Evolutionary conservation across 2,888 invertebrate species (phyloP), one percentile per base, ranked within the genome.

Genomic region (Thysanoteuthis rhombus): DNA sequence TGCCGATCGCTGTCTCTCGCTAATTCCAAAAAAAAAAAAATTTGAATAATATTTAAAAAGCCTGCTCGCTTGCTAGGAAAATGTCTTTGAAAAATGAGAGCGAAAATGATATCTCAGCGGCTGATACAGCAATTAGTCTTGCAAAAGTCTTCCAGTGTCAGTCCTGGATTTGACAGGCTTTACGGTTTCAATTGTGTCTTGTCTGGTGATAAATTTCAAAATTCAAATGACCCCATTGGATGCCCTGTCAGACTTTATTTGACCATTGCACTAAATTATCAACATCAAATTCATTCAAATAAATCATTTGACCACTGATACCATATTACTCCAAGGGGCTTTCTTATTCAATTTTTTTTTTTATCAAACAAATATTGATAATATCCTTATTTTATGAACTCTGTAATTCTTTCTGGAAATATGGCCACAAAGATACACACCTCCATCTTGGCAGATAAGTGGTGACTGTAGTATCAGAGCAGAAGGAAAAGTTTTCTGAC

Each of bases 31-130:
- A 90, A 90, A 52, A 52, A 52, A 28, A 52, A 5, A 22, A 52
- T 5, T 52, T 52, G 2, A 52, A 25, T 52, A 52, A 22, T 52
- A 52, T 25, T 52, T 25, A 52, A 90, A 91, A 92, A 36, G 92
- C 92, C 92, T 92, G 92, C 45, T 92, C 45, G 92, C 92, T 92
- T 92, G 40, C 92, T 92, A 92, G 92, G 92, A 45, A 92, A 22
- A 22, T 92, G 42, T n/a, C 45, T 10, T n/a, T n/a, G 12, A 75
- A 36, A 75, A 75, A 36, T 75, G n/a, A 75, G 16, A n/a, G n/a
- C 1, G n/a, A 75, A 75, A n/a, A 75, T 92, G 10, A 22, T 45
- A 92, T 45, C n/a, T 91, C 12, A 91, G 42, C 2, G 92, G 92
- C 92, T 92, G 92, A 40, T 92, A 39, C 45, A 45, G 92, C 92